These are phyloP conservation scores for Smutsia gigantea DNA, from an alignment of 2,797 vertebrate genomes.

Conservation along the genomic window DNA sequence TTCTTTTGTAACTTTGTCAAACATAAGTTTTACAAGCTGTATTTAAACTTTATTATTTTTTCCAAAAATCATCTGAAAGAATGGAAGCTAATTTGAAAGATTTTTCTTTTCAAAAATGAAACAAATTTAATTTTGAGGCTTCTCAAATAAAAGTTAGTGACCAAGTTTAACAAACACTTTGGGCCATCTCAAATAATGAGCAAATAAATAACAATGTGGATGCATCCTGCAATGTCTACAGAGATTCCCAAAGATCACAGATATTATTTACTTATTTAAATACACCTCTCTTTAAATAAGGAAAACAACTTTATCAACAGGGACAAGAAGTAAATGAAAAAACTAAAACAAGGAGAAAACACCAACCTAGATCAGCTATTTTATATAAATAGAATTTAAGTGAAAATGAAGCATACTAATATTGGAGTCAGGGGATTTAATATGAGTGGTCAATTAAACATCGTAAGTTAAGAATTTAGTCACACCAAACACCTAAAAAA, in stretches of 20 bases:
- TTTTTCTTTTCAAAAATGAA: neutral
- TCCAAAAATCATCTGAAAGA: neutral
- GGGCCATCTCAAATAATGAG: too few species aligned
- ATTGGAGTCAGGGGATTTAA: neutral
- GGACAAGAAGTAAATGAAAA: neutral
- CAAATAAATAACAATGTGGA: neutral
- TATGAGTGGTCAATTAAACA: neutral
- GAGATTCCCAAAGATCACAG: neutral
- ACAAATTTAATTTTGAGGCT: neutral
- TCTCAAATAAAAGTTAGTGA: neutral
- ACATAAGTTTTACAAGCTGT: neutral
- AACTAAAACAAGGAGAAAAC: neutral
- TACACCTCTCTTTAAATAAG: too few species aligned
- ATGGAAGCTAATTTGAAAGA: neutral
- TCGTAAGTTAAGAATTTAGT: neutral
- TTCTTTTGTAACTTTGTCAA: neutral
- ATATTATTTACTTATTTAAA: neutral
- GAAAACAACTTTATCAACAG: neutral
- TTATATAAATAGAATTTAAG: neutral
- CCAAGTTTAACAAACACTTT: neutral
- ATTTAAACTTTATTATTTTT: neutral
- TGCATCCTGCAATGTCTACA: neutral
- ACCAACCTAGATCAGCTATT: neutral
- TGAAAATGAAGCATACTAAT: neutral
- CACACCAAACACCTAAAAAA: neutral